These are phyloP conservation scores for Chelon labrosus DNA, from an alignment of 2,797 vertebrate genomes.

Conservation along the genomic window DNA sequence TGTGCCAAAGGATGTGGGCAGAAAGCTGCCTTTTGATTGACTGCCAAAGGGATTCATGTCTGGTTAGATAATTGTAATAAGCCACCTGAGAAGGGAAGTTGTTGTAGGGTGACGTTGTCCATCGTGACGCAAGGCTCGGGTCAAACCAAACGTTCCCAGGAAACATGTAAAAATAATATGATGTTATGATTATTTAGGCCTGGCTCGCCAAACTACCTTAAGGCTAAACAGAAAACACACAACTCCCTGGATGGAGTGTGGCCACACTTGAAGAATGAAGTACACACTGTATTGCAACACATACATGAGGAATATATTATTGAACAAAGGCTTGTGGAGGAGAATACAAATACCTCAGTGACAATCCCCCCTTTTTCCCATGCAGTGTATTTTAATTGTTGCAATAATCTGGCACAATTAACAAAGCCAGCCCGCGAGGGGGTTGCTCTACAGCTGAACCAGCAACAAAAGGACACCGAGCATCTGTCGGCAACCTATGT, in stretches of 20 bases:
- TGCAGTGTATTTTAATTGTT: slow-evolving; percentile 50
- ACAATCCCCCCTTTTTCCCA: slow-evolving; percentile 54
- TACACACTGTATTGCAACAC: slow-evolving; percentile 45
- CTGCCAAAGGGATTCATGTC: slow-evolving; percentile 53
- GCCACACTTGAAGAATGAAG: slow-evolving; percentile 51
- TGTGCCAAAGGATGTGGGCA: slow-evolving; percentile 36
- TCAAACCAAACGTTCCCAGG: slow-evolving; percentile 42
- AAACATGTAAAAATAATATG: slow-evolving; percentile 34
- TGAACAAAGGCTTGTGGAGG: slow-evolving; percentile 59
- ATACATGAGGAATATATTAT: slow-evolving; percentile 72
- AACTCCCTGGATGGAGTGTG: slow-evolving; percentile 51
- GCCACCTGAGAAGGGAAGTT: slow-evolving; percentile 56
- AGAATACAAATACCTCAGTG: slow-evolving; percentile 62
- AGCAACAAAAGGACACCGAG: slow-evolving; percentile 54
- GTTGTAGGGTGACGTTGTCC: slow-evolving; percentile 25
- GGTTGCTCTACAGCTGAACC: slow-evolving; percentile 45
- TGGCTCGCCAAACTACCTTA: slow-evolving; percentile 27
- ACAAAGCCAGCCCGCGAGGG: slow-evolving; percentile 47
- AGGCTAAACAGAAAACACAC: slow-evolving; percentile 54
- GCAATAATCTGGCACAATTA: slow-evolving; percentile 67
- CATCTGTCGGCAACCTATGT: slow-evolving; percentile 61
- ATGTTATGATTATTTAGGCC: slow-evolving; percentile 58
- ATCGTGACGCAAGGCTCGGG: slow-evolving; percentile 39
- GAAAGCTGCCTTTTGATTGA: slow-evolving; percentile 57
- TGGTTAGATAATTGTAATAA: slow-evolving; percentile 54